Evolutionary conservation across 2,888 invertebrate genomes (phyloP).

Genomic region (Sturmia bella): DNA sequence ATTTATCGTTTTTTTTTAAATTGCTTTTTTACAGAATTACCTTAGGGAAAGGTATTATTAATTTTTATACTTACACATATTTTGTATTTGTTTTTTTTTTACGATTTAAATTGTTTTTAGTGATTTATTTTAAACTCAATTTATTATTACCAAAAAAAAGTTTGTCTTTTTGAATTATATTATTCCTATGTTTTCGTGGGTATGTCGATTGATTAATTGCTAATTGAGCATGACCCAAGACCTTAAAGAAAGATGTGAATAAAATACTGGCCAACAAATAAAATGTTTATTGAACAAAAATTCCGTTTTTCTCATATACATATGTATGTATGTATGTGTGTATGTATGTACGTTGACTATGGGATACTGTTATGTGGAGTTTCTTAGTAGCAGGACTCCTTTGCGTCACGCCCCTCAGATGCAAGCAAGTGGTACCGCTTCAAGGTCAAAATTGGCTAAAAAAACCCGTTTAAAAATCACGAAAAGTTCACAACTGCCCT

Average conservation of each 20-base stretch:
- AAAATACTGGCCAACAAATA: background rate
- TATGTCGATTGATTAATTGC: constrained; percentile 33
- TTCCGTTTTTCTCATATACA: background rate
- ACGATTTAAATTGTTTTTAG: constrained; percentile 51
- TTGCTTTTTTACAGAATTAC: constrained; percentile 67
- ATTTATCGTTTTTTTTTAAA: constrained; percentile 23
- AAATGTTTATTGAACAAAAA: background rate
- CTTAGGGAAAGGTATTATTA: constrained; percentile 69
- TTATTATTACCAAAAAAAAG: constrained; percentile 39
- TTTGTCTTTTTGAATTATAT: constrained; percentile 54
- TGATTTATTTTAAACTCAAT: constrained; percentile 60
- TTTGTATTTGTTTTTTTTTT: constrained; percentile 42
- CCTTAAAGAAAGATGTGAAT: background rate
- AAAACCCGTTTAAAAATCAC: no score
- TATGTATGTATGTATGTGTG: background rate
- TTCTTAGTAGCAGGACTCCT: no score
- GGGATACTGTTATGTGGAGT: background rate
- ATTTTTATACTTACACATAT: constrained; percentile 46
- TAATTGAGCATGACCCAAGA: constrained; percentile 13
- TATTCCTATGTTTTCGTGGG: constrained; percentile 19
- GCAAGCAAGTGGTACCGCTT: no score
- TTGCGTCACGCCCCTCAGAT: no score
- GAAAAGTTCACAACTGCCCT: no score
- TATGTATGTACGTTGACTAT: background rate
- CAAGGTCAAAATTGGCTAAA: no score